Conservation (phyloP, 2,888 invertebrate genomes). For the Nephrotoma flavescens region DNA sequence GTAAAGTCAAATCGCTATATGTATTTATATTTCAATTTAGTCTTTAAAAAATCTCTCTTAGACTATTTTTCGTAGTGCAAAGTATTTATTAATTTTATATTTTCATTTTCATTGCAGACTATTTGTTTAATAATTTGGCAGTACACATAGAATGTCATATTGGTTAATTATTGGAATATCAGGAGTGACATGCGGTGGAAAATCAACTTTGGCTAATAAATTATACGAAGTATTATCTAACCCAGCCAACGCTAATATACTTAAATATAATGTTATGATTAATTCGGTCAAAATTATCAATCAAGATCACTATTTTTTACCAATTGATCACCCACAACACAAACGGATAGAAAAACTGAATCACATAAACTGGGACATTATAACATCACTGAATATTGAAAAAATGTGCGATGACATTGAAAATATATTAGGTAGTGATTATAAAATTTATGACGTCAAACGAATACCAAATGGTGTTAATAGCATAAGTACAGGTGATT, state of each 20-base stretch:
- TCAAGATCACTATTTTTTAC: constrained; percentile 65
- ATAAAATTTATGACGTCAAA: background rate
- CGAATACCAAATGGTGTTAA: background rate
- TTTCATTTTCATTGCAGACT: background rate
- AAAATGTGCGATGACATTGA: constrained; percentile 47
- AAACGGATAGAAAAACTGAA: constrained; percentile 44
- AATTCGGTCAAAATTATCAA: constrained; percentile 40
- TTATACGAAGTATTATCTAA: constrained; percentile 32
- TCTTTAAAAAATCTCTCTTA: background rate
- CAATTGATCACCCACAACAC: constrained; percentile 49
- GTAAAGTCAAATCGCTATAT: background rate
- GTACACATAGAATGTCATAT: constrained; percentile 28
- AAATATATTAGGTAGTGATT: constrained; percentile 22
- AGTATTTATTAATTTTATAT: background rate
- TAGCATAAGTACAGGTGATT: background rate
- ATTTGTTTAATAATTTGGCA: background rate
- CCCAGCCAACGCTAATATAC: constrained; percentile 20
- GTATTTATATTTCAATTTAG: background rate
- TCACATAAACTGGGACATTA: constrained; percentile 61
- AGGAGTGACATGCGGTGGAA: constrained; percentile 74
- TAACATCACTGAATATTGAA: constrained; percentile 57
- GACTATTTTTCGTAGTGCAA: background rate
- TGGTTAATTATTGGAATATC: constrained; percentile 55
- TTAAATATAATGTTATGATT: constrained; percentile 25
- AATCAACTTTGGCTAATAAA: constrained; percentile 52